Conservation (phyloP, 2,113 vertebrate species). For the Lophius piscatorius region DNA sequence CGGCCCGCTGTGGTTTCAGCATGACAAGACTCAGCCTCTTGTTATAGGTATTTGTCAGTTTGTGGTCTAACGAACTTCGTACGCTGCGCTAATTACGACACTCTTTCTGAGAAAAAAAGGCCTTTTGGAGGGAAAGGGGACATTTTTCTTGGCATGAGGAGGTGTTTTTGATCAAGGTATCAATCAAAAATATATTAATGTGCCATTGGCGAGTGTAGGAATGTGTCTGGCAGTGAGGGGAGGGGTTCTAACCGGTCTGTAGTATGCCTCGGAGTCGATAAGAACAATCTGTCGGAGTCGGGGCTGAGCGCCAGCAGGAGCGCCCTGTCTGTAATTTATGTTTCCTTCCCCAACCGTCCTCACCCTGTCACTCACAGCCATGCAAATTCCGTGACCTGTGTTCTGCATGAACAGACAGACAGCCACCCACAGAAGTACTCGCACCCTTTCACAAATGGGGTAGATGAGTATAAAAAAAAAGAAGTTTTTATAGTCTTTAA, state of each 20-base stretch:
- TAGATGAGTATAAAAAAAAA: too few relatives aligned
- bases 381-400: constrained; percentile 24
- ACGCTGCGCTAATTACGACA: constrained; percentile 4
- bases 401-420: neutral
- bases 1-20: constrained; percentile 70
- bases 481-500: too few relatives aligned
- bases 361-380: constrained; percentile 43
- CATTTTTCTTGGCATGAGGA: neutral
- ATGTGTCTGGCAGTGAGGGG: constrained; percentile 1
- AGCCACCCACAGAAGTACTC: too few relatives aligned
- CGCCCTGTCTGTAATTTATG: constrained; percentile 55
- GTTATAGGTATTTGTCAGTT: constrained; percentile 69
- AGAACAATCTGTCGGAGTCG: constrained; percentile 55
- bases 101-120: constrained; percentile 5
- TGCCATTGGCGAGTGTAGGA: neutral
- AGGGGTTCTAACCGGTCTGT: neutral
- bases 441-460: too few relatives aligned
- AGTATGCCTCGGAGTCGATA: constrained; percentile 54
- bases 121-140: neutral
- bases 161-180: neutral
- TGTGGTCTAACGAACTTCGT: constrained; percentile 76
- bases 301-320: constrained; percentile 58
- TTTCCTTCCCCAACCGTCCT: constrained; percentile 74
- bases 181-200: constrained; percentile 1
- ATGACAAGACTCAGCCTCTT: constrained; percentile 63